A percentile compares a stretch with the other conserved stretches of the same genome.
Conservation (phyloP, 2,888 invertebrate species). For the Brachypalpus laphriformis region DNA sequence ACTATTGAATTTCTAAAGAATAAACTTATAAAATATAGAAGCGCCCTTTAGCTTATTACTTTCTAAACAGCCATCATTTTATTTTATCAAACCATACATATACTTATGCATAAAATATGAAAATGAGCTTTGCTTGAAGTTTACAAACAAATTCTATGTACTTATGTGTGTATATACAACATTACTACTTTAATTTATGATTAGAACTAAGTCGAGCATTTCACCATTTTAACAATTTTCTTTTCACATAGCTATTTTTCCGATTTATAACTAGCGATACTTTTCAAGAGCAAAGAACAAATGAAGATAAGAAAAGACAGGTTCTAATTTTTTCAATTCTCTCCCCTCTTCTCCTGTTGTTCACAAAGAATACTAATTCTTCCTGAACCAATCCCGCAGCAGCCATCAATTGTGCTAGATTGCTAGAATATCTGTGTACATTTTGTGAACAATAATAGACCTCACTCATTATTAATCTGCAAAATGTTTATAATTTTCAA, state of each 20-base stretch:
- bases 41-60: too few species aligned
- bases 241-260: conserved; percentile 24
- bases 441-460: conserved; percentile 13
- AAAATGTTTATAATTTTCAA: conserved; percentile 9
- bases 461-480: conserved; percentile 9
- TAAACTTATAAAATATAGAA: too few species aligned
- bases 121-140: neutral
- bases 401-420: conserved; percentile 1
- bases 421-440: conserved; percentile 16
- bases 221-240: conserved; percentile 16
- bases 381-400: neutral
- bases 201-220: neutral
- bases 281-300: conserved; percentile 4
- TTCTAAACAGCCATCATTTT: too few species aligned
- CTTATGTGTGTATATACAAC: neutral
- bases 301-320: conserved; percentile 21
- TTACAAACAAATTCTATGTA: neutral
- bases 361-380: conserved; percentile 3
- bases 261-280: conserved; percentile 23
- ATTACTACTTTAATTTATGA: neutral
- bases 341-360: neutral
- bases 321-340: conserved; percentile 13
- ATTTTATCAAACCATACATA: too few species aligned
- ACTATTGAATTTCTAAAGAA: too few species aligned
- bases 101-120: neutral